A percentile compares a stretch with the other conserved stretches of the same genome.
Evolutionary conservation across 2,888 invertebrate species (phyloP).

Genomic region (Orchesella flavescens): DNA sequence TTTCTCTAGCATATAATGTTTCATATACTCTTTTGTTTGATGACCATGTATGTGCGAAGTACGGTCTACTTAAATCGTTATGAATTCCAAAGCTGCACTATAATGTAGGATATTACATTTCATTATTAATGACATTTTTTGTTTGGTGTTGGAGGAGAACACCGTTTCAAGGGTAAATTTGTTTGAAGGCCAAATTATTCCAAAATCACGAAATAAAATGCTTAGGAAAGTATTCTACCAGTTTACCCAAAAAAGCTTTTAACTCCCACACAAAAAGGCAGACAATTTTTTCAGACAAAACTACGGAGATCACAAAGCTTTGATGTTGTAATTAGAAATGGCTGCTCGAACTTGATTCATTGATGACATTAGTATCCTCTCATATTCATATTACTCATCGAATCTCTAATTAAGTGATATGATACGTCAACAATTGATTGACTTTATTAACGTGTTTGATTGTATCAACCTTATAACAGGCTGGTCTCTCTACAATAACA

Average conservation of each 20-base stretch:
- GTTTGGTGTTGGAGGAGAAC: too few relatives aligned
- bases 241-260: slow-evolving; percentile 23
- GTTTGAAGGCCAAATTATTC: too few relatives aligned
- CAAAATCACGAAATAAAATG: too few relatives aligned
- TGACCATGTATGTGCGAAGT: background rate
- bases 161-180: too few relatives aligned
- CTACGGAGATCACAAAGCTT: background rate
- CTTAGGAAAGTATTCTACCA: too few relatives aligned
- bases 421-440: too few relatives aligned
- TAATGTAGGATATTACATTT: slow-evolving; percentile 10
- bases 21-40: background rate
- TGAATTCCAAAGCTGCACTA: background rate
- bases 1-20: background rate
- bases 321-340: slow-evolving; percentile 55
- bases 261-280: slow-evolving; percentile 23
- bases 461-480: too few relatives aligned
- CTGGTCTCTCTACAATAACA: too few relatives aligned
- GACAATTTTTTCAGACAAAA: slow-evolving; percentile 5
- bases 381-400: slow-evolving; percentile 56
- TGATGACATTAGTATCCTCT: slow-evolving; percentile 52
- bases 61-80: background rate
- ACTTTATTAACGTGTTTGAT: too few relatives aligned
- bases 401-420: slow-evolving; percentile 48
- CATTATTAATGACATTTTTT: slow-evolving; percentile 19
- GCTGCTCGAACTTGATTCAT: slow-evolving; percentile 52